Evolutionary conservation across 2,113 vertebrate genomes (phyloP), one percentile per base, ranked within the genome.

Genomic region (Litocranius walleri): DNA sequence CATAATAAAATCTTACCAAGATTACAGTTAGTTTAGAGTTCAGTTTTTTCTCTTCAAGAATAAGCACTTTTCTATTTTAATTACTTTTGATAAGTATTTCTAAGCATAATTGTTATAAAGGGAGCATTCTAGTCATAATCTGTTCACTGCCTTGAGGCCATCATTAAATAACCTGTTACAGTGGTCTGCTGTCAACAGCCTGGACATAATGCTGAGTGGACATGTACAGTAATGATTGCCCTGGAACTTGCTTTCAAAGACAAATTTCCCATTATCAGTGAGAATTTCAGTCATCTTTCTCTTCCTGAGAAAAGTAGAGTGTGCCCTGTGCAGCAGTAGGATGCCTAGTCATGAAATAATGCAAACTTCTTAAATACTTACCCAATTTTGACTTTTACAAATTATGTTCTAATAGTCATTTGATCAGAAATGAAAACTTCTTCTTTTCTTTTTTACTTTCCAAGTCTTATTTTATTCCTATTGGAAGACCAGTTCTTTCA

Each of bases 21-120:
- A 57, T 83, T 95, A 45, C 4, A 83, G 7, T 91, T 67, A 89
- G 30, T 40, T 93, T 19, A 81, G 54, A 89, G 17, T 45, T 93
- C 14, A 74, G 43, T 83, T 78, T 52, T 84, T 87, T 90, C 85
- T 21, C 13, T 81, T 92, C 19, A 88, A 84, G 64, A 94, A 67
- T 95, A 81, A 96, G 54, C 67, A 90, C 27, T 84, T 95, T 95
- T 19, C 90, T 56, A 12, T 45, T 81, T 83, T 85, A 96, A 82
- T 90, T 94, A 25, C 6, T 43, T 30, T 93, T 84, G 36, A 11
- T 95, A 84, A 92, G 52, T 80, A 50, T 81, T 94, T 81, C 52
- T 81, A 88, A 91, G 90, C 6, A 74, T 33, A 59, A 71, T 27
- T 85, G 7, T 84, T 82, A 50, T 80, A 85, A 87, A 67, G 27